Conservation (phyloP, 2,797 vertebrate species). For the Sebastiscus tertius region DNA sequence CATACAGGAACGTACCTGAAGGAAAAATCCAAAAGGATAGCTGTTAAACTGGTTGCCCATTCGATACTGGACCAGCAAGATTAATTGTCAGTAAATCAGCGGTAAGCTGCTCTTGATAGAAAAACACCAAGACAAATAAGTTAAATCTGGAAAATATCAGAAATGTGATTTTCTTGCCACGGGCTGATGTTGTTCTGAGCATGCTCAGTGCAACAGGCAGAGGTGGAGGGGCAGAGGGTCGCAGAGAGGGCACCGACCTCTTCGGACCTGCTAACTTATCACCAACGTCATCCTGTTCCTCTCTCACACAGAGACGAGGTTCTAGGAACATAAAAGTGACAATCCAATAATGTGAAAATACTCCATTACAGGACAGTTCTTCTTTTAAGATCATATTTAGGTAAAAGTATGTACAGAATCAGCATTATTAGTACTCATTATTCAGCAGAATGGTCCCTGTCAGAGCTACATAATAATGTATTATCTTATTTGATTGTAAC, state of each 20-base stretch:
- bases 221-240: slow-evolving; percentile 33
- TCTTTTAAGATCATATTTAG: not conserved
- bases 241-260: not conserved
- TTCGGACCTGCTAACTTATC: slow-evolving; percentile 10
- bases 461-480: not conserved
- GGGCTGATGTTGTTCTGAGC: slow-evolving; percentile 41
- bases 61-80: not conserved
- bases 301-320: slow-evolving; percentile 10
- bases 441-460: not conserved
- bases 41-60: not conserved
- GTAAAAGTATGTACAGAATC: not conserved
- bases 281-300: slow-evolving; percentile 3
- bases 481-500: not conserved
- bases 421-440: not conserved
- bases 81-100: not conserved
- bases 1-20: slow-evolving; percentile 72
- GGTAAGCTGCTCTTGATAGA: not conserved
- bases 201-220: slow-evolving; percentile 23
- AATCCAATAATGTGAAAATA: not conserved
- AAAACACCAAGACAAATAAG: not conserved
- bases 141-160: not conserved
- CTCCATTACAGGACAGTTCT: not conserved
- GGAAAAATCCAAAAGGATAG: not conserved
- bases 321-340: slow-evolving; percentile 28
- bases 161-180: slow-evolving; percentile 41